These are phyloP conservation scores for Yponomeuta evonymella DNA, from an alignment of 2,888 invertebrate species.

Conservation along the genomic window DNA sequence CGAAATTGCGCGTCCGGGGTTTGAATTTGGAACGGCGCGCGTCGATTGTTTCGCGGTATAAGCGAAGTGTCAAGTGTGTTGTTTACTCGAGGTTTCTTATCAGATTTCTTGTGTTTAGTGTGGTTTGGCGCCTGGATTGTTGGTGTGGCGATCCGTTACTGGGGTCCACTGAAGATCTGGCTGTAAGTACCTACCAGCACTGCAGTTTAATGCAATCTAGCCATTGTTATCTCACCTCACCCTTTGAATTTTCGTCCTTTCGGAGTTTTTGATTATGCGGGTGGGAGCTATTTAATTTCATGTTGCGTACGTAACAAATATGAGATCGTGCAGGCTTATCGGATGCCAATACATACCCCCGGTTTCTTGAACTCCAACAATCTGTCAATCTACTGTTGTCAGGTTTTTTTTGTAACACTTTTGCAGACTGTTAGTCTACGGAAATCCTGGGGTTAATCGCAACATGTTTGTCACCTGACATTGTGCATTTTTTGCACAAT, in stretches of 20 bases:
- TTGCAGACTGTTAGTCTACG: no score
- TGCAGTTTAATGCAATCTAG: background rate
- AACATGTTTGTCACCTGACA: no score
- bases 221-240: background rate
- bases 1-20: background rate
- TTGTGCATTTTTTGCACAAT: no score
- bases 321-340: background rate
- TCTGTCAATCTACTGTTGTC: no score
- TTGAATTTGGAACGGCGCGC: conserved; percentile 14
- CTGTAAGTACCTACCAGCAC: background rate
- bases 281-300: background rate
- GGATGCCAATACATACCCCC: background rate
- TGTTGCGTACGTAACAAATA: background rate
- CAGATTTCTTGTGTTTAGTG: conserved; percentile 17
- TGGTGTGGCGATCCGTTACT: conserved; percentile 1
- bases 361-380: no score
- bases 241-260: background rate
- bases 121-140: conserved; percentile 12
- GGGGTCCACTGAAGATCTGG: background rate
- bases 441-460: no score
- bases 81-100: conserved; percentile 14
- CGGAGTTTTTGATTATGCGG: conserved; percentile 1
- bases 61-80: conserved; percentile 14
- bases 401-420: no score
- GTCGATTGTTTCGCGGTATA: conserved; percentile 7